Conservation (phyloP, 2,797 vertebrate genomes). For the Arvicola amphibius region DNA sequence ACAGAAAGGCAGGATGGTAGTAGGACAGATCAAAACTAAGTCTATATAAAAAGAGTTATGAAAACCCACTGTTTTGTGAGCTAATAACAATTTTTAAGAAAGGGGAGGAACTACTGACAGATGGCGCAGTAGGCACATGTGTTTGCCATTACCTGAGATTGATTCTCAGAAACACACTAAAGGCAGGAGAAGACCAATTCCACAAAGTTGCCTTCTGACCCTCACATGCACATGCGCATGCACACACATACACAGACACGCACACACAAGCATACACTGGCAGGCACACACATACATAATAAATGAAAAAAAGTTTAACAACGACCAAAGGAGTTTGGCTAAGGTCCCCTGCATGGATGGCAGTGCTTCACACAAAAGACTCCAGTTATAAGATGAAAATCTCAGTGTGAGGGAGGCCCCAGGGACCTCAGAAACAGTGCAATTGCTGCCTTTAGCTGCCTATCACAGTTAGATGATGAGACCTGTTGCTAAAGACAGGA, state of each 20-base stretch:
- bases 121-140: no score
- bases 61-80: background rate
- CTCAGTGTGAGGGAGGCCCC: background rate
- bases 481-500: background rate
- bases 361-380: background rate
- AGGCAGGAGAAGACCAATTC: background rate
- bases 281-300: no score
- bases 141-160: background rate
- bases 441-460: background rate
- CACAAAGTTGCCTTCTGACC: background rate
- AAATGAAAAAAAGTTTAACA: background rate
- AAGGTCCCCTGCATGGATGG: background rate
- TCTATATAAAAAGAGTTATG: no score
- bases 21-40: background rate
- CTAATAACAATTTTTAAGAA: background rate
- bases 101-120: background rate
- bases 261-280: no score
- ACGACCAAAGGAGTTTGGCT: background rate
- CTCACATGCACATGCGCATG: background rate
- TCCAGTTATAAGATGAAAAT: background rate
- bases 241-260: no score
- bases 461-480: background rate
- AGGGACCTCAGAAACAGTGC: slow-evolving; percentile 23
- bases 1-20: background rate
- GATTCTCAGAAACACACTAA: background rate